phyloP scores from a whole-genome alignment of 2,797 vertebrate genomes.

The Trichosurus vulpecula region DNA sequence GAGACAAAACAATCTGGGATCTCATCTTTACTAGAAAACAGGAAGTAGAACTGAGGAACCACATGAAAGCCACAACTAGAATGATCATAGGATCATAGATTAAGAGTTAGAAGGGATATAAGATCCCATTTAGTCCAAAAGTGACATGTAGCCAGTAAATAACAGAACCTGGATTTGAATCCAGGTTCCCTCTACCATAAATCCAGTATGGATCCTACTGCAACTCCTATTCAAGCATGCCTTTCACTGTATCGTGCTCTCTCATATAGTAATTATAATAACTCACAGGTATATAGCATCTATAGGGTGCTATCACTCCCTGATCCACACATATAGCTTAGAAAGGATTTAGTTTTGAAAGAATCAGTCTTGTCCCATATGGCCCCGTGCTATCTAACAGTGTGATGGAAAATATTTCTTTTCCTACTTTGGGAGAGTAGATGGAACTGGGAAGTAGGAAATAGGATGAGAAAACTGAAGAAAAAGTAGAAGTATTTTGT shows the following conservation, averaged over 20 bases:
- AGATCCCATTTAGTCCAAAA: not conserved
- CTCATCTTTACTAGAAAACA: not conserved
- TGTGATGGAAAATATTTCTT: not conserved
- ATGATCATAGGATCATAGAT: not conserved
- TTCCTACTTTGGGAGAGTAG: not conserved
- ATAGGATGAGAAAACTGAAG: not conserved
- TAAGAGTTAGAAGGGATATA: not conserved
- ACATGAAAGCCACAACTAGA: not conserved
- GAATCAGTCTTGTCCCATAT: not conserved
- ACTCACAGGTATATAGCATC: not conserved
- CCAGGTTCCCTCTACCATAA: not conserved
- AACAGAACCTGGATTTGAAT: not conserved
- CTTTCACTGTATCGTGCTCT: not conserved
- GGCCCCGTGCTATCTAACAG: not conserved
- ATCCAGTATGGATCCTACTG: not conserved
- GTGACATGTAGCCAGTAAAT: not conserved
- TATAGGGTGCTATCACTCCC: not conserved
- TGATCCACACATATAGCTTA: not conserved
- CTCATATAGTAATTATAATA: not conserved
- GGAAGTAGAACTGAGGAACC: not conserved
- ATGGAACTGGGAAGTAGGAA: not conserved
- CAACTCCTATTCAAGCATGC: not conserved
- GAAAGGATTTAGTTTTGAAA: not conserved
- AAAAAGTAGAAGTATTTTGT: slow-evolving; percentile 1
- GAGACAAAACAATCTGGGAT: not conserved